These are phyloP conservation scores for Esox lucius DNA, from an alignment of 2,797 vertebrate genomes.

Conservation along the genomic window DNA sequence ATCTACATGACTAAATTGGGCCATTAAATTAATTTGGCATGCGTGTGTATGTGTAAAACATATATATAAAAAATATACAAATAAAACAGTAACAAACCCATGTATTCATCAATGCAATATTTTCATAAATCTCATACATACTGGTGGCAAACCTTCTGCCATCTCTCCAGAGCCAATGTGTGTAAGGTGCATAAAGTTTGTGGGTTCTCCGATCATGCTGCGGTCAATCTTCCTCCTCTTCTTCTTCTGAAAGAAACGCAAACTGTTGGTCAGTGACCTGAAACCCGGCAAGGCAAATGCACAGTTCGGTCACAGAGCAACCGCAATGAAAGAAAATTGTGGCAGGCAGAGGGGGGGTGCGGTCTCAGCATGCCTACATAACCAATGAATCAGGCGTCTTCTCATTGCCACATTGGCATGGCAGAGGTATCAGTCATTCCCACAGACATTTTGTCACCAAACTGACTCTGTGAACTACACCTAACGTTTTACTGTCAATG, in stretches of 20 bases:
- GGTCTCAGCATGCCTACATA: background rate
- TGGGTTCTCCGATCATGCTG: slow-evolving; percentile 90
- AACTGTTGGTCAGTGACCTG: background rate
- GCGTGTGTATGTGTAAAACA: background rate
- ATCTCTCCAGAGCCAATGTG: slow-evolving; percentile 92
- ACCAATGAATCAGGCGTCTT: background rate
- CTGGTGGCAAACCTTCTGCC: slow-evolving; percentile 81
- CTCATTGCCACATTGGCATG: background rate
- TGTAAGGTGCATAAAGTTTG: slow-evolving; percentile 90
- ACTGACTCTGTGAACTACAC: background rate
- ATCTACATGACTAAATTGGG: too few relatives aligned
- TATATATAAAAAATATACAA: background rate
- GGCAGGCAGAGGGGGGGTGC: too few relatives aligned
- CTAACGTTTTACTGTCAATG: background rate
- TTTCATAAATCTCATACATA: slow-evolving; percentile 47
- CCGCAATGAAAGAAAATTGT: background rate
- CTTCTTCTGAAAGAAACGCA: slow-evolving; percentile 66
- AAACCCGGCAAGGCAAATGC: background rate
- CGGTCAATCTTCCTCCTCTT: slow-evolving; percentile 86
- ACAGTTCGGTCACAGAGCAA: background rate
- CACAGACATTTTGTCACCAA: background rate
- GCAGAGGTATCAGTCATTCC: background rate
- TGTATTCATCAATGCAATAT: too few relatives aligned
- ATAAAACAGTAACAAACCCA: too few relatives aligned
- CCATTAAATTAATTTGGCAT: background rate